Evolutionary conservation across 2,113 vertebrate genomes (phyloP), one percentile per base, ranked within the genome.

Genomic region (Hippoglossus stenolepis): DNA sequence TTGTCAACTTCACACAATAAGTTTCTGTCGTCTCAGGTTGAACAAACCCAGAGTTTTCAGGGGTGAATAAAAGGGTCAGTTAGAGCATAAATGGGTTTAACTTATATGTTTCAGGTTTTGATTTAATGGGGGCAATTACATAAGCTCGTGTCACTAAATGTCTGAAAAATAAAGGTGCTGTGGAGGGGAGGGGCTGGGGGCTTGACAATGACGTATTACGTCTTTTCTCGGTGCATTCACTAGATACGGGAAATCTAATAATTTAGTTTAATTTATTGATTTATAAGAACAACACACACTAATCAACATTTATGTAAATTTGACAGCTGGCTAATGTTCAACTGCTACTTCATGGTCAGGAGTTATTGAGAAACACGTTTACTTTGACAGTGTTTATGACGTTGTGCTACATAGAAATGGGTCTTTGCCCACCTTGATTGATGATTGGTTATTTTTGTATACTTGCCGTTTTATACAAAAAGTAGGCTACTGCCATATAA

Each of bases 151-250:
- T 53, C 53, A 31, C 18, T 64, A 9, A 2, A 60, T 68, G 23
- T 67, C 70, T 64, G 14, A 75, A 78, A 79, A 72, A 79, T 66
- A 67, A 70, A 67, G 69, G 15, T n/a, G 21, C 63, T 0, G 21
- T 56, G 31, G 31, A 76, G 65, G 43, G 31, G 31, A 78, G 65
- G 43, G 31, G 62, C 43, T 2, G 64, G 75, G 40, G 70, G 69
- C 35, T 71, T 66, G 53, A 73, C 53, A 17, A n/a, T 78, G 75
- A 89, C 89, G 88, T 66, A 58, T 74, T 66, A 70, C 75, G 83
- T 69, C 60, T 13, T 18, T 28, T 63, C 7, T 0, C 1, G 77
- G 65, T 56, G 62, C 87, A 6, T 88, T 86, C 31, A 73, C 1
- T 1, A 21, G 0, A 21, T 8, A 10, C 38, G 31, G 72, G 47